Percentiles rank a stretch among this genome's conserved stretches.
Evolutionary conservation across 2,797 vertebrate genomes (phyloP).

Genomic region (Lates japonicus): DNA sequence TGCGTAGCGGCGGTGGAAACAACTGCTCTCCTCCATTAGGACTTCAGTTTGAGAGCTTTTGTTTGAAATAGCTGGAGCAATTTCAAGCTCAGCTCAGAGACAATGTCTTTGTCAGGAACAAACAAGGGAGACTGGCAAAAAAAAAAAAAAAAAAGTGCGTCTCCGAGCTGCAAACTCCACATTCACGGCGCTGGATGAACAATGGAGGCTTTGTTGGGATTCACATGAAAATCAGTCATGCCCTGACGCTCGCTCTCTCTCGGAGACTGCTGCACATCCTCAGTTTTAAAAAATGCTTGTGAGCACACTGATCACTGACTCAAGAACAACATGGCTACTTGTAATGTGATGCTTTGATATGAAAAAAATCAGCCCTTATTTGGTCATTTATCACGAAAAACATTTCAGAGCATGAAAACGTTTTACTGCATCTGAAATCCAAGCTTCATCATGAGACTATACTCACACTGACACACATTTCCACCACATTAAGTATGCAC

Average conservation of each 20-base stretch:
- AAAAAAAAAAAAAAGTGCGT: constrained; percentile 24
- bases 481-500: constrained; percentile 74
- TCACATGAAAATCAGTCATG: constrained; percentile 73
- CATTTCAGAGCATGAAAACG: constrained; percentile 34
- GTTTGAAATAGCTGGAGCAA: constrained; percentile 47
- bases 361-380: constrained; percentile 50
- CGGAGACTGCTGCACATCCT: constrained; percentile 56
- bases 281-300: constrained; percentile 27
- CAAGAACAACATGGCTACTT: constrained; percentile 27
- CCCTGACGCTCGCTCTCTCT: constrained; percentile 42
- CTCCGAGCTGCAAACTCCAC: constrained; percentile 57
- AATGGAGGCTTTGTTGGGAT: constrained; percentile 79
- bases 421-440: constrained; percentile 64
- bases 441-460: constrained; percentile 65
- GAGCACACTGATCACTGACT: constrained; percentile 27
- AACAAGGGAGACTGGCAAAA: constrained; percentile 50
- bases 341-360: constrained; percentile 25
- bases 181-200: constrained; percentile 63
- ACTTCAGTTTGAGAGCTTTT: constrained; percentile 43
- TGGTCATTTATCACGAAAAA: constrained; percentile 55
- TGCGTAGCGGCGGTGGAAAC: constrained; percentile 44
- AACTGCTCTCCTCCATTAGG: constrained; percentile 31
- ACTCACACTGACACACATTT: constrained; percentile 74
- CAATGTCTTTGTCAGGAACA: constrained; percentile 66
- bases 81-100: constrained; percentile 45